Evolutionary conservation across 2,888 invertebrate species (phyloP).

Genomic region (Eustalomyia histrio): DNA sequence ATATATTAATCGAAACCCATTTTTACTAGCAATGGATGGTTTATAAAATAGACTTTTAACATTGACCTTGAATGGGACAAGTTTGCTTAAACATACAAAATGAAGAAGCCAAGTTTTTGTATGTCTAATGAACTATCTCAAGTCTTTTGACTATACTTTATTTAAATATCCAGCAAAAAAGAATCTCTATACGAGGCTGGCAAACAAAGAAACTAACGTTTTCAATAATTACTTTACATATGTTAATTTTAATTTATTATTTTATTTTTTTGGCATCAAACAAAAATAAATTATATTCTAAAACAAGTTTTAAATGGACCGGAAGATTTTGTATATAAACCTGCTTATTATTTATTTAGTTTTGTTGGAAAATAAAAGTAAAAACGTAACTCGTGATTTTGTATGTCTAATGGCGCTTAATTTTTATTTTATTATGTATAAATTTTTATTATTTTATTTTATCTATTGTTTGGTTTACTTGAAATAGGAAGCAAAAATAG

Average conservation of each 20-base stretch:
- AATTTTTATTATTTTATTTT: neutral
- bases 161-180: neutral
- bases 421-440: neutral
- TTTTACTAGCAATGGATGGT: neutral
- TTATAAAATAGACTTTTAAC: neutral
- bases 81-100: neutral
- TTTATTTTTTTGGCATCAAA: neutral
- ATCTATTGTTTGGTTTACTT: neutral
- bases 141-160: neutral
- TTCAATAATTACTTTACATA: slow-evolving; percentile 24
- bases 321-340: slow-evolving; percentile 32
- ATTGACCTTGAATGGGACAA: slow-evolving; percentile 12
- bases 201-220: neutral
- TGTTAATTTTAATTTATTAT: slow-evolving; percentile 18
- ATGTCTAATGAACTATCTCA: slow-evolving; percentile 7
- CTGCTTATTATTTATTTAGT: neutral
- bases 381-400: neutral
- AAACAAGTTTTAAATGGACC: slow-evolving; percentile 30
- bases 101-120: neutral
- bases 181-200: neutral
- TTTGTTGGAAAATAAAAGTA: slow-evolving; percentile 20
- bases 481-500: neutral
- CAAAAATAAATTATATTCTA: neutral
- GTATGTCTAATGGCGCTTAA: neutral
- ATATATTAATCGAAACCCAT: neutral